Percentiles rank a stretch among this genome's conserved stretches.
Evolutionary conservation across 2,113 vertebrate genomes (phyloP).

Genomic region (Edolisoma coerulescens): DNA sequence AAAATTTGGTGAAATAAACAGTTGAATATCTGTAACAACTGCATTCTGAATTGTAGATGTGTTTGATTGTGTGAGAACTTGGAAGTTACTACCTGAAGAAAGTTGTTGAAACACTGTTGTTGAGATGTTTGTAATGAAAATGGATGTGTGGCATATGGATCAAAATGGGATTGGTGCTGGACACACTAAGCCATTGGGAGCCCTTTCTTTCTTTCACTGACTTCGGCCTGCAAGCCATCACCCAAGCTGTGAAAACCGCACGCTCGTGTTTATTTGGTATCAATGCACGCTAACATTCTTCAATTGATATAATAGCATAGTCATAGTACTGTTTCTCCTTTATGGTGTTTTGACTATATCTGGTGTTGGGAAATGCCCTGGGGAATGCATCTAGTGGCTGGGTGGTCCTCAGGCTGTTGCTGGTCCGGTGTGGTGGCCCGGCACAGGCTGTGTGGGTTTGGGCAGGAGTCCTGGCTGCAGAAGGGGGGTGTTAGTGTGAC

Average conservation of each 20-base stretch:
- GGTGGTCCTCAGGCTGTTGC: fast-evolving
- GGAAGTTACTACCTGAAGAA: not conserved
- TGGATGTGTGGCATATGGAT: not conserved
- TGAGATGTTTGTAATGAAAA: not conserved
- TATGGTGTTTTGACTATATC: not conserved
- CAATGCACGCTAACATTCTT: not conserved
- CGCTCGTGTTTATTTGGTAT: not conserved
- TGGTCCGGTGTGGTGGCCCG: fast-evolving
- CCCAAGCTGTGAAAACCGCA: not conserved
- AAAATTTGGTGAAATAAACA: not conserved
- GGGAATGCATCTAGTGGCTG: not conserved
- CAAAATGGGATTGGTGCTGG: not conserved
- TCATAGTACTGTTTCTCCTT: not conserved
- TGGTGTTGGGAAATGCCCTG: not conserved
- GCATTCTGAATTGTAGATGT: not conserved
- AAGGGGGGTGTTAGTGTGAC: fast-evolving
- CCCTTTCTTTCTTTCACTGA: not conserved
- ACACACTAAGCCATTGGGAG: not conserved
- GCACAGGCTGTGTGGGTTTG: fast-evolving
- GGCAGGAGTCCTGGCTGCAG: not conserved
- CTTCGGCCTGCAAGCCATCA: not conserved
- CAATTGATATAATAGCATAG: not conserved
- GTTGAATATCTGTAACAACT: not conserved
- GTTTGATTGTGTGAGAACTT: not conserved
- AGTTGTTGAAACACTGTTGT: not conserved